Base-by-base conservation (phyloP, 2,113 vertebrate species). In the Cottus gobio region DNA sequence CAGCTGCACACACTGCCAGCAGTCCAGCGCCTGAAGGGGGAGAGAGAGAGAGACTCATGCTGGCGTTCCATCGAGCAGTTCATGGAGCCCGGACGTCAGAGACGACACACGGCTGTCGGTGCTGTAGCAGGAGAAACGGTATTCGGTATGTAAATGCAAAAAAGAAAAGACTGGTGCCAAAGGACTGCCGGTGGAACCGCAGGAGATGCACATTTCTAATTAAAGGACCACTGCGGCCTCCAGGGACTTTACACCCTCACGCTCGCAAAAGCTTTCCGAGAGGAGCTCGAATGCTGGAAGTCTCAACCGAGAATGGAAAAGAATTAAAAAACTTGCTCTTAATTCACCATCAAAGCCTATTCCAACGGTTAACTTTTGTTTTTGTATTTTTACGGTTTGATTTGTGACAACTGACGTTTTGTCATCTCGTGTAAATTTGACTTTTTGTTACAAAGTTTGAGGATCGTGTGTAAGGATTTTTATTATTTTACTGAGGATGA, bases 1-100 rank as follows among this genome's bases (percentile, higher is more conserved):
- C 90, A 93, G 84, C 62, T 99, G 98, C 0, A 80, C 91, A 2
- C 93, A 90, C 81, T 99, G 98, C 91, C 95, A 95, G 83, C 92
- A 87, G 77, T 80, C 93, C 87, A 96, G 93, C 87, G 90, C 96
- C 92, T 98, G 90, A 96, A 81, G 24, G 61, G 30, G 64, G 12
- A 52, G 22, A 30, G 39, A 37, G 36, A 63, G 28, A 67, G 15
- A 61, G 18, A 28, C 28, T 58, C 20, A 0, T 2, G 28, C 58
- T 20, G 7, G 57, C 66, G 18, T 15, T 62, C 67, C 77, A 71
- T 39, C 12, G 34, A 56, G 62, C 81, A 56, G 69, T 80, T 74
- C 11, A n/a, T 8, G 58, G 75, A 71, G n/a, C 56, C 46, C 56
- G 0, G 50, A 31, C 1, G 10, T 54, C 71, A 56, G 28, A 78